Conservation (phyloP, 1,140 invertebrate species). For the Idris sp. region DNA sequence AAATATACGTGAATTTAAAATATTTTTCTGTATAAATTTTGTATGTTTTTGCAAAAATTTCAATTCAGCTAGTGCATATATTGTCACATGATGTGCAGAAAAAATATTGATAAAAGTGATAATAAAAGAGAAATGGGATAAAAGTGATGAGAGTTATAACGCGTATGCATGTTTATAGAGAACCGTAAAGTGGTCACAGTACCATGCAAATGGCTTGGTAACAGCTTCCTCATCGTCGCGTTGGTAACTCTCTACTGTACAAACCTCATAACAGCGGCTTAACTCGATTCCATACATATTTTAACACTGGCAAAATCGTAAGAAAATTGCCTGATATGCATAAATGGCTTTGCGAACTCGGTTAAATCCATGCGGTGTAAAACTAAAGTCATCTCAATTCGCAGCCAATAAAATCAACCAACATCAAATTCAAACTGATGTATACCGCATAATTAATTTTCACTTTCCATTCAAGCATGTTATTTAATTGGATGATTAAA, state of each 20-base stretch:
- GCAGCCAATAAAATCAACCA: slow-evolving; percentile 34
- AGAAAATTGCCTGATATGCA: slow-evolving; percentile 78
- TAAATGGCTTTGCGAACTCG: slow-evolving; percentile 74
- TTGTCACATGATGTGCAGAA: slow-evolving; percentile 19
- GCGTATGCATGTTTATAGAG: slow-evolving; percentile 64
- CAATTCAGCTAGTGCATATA: slow-evolving; percentile 3
- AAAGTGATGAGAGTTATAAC: slow-evolving; percentile 58
- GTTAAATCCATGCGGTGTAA: slow-evolving; percentile 64
- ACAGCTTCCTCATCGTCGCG: slow-evolving; percentile 74
- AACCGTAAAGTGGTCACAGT: slow-evolving; percentile 66
- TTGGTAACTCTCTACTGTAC: slow-evolving; percentile 63
- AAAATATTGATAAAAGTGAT: slow-evolving; percentile 40
- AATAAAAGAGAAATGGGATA: slow-evolving; percentile 48
- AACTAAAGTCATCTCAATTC: slow-evolving; percentile 46
- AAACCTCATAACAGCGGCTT: slow-evolving; percentile 70
- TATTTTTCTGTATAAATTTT: too few species aligned
- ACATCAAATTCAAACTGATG: slow-evolving; percentile 14
- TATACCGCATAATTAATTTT: too few species aligned
- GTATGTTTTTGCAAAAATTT: too few species aligned
- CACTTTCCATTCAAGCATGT: too few species aligned
- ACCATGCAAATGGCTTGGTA: slow-evolving; percentile 77
- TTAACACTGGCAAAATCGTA: slow-evolving; percentile 77
- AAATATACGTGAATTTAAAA: too few species aligned
- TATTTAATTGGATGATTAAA: too few species aligned
- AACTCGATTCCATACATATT: slow-evolving; percentile 79